These are phyloP conservation scores for Simalia tracyae DNA, from an alignment of 2,797 vertebrate genomes.

Conservation along the genomic window DNA sequence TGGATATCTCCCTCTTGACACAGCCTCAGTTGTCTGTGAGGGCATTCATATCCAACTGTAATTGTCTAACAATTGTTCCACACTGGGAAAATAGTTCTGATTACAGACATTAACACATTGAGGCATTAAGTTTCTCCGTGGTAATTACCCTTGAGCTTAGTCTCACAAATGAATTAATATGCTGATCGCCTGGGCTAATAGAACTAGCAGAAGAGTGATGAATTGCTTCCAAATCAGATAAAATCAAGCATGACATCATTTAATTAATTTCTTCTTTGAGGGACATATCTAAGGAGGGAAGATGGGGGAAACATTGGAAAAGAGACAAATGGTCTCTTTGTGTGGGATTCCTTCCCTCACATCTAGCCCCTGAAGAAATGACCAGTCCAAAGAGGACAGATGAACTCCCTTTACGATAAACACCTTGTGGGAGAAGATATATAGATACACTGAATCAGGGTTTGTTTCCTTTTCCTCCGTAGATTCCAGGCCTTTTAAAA, in stretches of 20 bases:
- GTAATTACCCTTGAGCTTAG: conserved; percentile 81
- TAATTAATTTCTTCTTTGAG: conserved; percentile 84
- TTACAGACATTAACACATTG: conserved; percentile 78
- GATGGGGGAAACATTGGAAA: conserved; percentile 45
- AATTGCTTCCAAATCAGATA: conserved; percentile 89
- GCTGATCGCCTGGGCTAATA: conserved; percentile 74
- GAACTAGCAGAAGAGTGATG: conserved; percentile 82
- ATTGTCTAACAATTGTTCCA: conserved; percentile 77
- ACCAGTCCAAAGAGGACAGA: neutral
- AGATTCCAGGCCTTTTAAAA: neutral
- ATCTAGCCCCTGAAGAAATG: neutral
- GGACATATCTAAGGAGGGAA: conserved; percentile 43
- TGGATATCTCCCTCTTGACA: conserved; percentile 68
- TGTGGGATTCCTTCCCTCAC: neutral
- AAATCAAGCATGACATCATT: conserved; percentile 86
- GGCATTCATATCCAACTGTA: conserved; percentile 72
- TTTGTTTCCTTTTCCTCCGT: neutral
- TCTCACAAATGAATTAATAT: conserved; percentile 81
- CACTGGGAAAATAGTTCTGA: conserved; percentile 77
- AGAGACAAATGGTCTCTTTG: conserved; percentile 48
- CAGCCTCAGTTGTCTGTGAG: conserved; percentile 63
- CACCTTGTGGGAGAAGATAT: neutral
- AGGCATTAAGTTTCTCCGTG: conserved; percentile 74
- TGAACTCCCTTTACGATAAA: neutral
- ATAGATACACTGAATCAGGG: neutral